phyloP scores from a whole-genome alignment of 2,888 invertebrate genomes.

The Labia minor region DNA sequence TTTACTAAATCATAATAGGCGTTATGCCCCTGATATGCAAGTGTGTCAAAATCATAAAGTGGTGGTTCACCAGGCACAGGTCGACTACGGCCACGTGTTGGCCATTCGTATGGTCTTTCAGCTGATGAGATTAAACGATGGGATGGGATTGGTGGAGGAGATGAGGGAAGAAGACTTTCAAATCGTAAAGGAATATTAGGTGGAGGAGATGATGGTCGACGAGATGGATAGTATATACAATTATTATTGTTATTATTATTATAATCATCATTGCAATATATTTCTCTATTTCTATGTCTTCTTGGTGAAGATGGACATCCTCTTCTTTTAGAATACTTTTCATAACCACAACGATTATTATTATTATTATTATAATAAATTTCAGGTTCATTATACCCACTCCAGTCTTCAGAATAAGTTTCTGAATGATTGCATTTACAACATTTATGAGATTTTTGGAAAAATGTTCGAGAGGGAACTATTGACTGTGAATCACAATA shows the following conservation, averaged over 20 bases:
- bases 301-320: too few relatives aligned
- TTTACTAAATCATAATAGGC: not conserved
- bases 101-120: not conserved
- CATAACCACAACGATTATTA: too few relatives aligned
- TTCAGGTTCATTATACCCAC: not conserved
- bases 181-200: not conserved
- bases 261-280: not conserved
- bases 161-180: not conserved
- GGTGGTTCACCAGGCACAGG: not conserved
- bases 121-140: not conserved
- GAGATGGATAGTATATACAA: too few relatives aligned
- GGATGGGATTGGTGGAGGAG: not conserved
- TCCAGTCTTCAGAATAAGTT: not conserved
- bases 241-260: too few relatives aligned
- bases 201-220: not conserved
- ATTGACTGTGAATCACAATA: not conserved
- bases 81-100: not conserved
- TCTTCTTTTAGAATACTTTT: not conserved
- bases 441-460: too few relatives aligned
- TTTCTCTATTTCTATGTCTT: not conserved
- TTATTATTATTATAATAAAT: too few relatives aligned
- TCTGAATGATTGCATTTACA: not conserved
- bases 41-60: not conserved
- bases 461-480: too few relatives aligned
- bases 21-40: not conserved